A percentile compares a stretch with the other conserved stretches of the same genome.
Conservation (phyloP, 1,140 invertebrate species). For the Lysiphlebus fabarum region DNA sequence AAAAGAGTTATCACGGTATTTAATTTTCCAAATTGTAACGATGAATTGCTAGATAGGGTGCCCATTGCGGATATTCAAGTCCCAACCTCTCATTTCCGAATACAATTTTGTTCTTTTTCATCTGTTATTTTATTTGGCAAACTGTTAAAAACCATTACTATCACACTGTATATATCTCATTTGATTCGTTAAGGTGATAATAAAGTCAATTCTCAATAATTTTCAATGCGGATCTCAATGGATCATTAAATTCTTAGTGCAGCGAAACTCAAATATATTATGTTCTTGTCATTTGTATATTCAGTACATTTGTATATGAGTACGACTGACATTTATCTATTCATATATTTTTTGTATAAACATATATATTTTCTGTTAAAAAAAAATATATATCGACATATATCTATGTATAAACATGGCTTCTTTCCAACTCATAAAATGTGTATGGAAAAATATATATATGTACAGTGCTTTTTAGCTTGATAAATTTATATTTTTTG, state of each 20-base stretch:
- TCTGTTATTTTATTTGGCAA: background rate
- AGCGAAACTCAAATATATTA: background rate
- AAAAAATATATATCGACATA: too few species aligned
- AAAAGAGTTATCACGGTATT: too few species aligned
- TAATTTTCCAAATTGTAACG: too few species aligned
- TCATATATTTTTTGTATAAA: background rate
- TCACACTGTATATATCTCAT: conserved; percentile 6
- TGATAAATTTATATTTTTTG: too few species aligned
- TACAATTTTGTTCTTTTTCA: conserved; percentile 18
- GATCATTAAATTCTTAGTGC: conserved; percentile 10
- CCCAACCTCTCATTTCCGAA: conserved; percentile 28
- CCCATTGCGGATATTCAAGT: conserved; percentile 23
- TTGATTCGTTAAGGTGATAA: conserved; percentile 6
- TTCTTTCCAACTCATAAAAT: too few species aligned
- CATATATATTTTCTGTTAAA: too few species aligned
- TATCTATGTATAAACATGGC: too few species aligned
- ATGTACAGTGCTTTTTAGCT: too few species aligned
- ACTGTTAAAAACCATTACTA: conserved; percentile 5
- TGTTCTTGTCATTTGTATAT: background rate
- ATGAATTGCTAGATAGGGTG: background rate
- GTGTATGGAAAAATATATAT: too few species aligned
- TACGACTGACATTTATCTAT: background rate
- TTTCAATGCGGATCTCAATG: background rate
- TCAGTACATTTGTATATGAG: too few species aligned
- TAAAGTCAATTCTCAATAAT: conserved; percentile 9